Percentiles rank a stretch among this genome's conserved stretches.
Evolutionary conservation across 2,888 invertebrate species (phyloP).

Genomic region (Melangyna quadrimaculata): DNA sequence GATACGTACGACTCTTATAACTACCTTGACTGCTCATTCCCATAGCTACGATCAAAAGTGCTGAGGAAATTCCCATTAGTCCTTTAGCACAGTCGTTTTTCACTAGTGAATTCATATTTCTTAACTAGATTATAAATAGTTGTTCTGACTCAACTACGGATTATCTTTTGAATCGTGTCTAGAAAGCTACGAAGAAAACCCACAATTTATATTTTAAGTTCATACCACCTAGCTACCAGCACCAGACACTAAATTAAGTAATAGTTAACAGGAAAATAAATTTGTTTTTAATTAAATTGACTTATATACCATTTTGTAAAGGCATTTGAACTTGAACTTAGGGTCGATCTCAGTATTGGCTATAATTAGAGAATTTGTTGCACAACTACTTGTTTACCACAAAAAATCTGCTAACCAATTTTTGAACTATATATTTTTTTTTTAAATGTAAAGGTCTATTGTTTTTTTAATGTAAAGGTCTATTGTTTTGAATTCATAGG

Average conservation of each 20-base stretch:
- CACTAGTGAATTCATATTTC: not conserved
- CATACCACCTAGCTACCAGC: no score
- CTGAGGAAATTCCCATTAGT: not conserved
- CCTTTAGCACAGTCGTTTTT: not conserved
- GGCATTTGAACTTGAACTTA: not conserved
- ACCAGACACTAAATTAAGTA: no score
- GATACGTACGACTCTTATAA: not conserved
- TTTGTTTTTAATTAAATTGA: not conserved
- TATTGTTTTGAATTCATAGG: constrained; percentile 49
- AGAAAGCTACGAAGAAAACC: no score
- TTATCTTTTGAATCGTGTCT: no score
- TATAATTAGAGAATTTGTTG: not conserved
- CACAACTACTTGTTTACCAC: not conserved
- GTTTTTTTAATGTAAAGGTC: constrained; percentile 18
- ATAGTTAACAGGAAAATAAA: no score
- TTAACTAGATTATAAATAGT: not conserved
- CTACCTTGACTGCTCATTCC: not conserved
- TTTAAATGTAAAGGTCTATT: not conserved
- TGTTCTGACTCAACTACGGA: not conserved
- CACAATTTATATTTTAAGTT: not conserved
- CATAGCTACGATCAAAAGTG: not conserved
- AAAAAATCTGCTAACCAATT: not conserved
- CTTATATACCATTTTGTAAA: not conserved
- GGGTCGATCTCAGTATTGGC: not conserved
- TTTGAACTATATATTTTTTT: not conserved